These are phyloP conservation scores for Coregonus sp. DNA, from an alignment of 2,797 vertebrate species.

Conservation along the genomic window DNA sequence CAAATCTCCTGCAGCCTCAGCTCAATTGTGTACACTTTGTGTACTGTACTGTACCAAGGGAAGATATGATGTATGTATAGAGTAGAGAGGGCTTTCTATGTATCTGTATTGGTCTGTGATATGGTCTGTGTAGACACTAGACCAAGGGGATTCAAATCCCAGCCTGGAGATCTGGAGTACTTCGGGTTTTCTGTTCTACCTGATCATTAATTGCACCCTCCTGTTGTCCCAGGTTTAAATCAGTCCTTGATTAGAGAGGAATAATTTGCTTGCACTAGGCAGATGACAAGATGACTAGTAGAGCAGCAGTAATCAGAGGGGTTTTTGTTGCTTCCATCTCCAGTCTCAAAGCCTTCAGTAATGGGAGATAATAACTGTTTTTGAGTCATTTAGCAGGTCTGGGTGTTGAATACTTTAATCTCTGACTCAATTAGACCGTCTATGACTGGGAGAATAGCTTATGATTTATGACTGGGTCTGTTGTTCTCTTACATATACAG, in stretches of 20 bases:
- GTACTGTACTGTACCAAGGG: constrained; percentile 4
- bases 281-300: constrained; percentile 24
- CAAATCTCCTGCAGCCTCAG: constrained; percentile 35
- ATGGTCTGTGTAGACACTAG: background rate
- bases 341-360: constrained; percentile 39
- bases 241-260: too few species aligned
- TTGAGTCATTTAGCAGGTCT: constrained; percentile 43
- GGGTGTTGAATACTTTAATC: constrained; percentile 32
- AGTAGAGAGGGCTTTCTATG: constrained; percentile 45
- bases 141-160: background rate
- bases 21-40: constrained; percentile 53
- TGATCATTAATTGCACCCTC: background rate
- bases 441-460: constrained; percentile 14
- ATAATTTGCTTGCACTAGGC: background rate
- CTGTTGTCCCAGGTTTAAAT: background rate
- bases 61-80: constrained; percentile 42
- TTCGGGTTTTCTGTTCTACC: too few species aligned
- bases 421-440: constrained; percentile 32
- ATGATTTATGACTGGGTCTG: constrained; percentile 14
- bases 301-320: background rate
- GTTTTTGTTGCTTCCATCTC: constrained; percentile 3
- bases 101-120: constrained; percentile 37
- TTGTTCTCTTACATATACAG: constrained; percentile 5
- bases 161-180: background rate
- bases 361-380: constrained; percentile 50